Evolutionary conservation across 2,113 vertebrate genomes (phyloP), one percentile per base, ranked within the genome.

Genomic region (Morone chrysops): DNA sequence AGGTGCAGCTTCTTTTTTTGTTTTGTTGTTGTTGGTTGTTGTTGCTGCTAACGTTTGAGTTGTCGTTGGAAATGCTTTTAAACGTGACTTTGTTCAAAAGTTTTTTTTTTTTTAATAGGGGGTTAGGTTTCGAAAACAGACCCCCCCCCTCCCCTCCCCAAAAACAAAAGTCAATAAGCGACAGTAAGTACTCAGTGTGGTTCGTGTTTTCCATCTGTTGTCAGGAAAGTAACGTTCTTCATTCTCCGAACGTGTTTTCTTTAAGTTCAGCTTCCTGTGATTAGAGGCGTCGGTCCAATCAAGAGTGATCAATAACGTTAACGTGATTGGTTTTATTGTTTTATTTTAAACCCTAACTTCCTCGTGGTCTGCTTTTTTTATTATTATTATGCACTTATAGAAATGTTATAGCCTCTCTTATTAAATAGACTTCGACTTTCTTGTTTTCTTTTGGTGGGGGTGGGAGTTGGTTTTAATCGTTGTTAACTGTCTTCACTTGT

Each of bases 351-450:
- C 31, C 31, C 31, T 31, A 8, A 8, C 11, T 6, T 10, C 43
- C 69, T 82, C 66, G 62, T 71, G 89, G 0, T 80, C 40, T 47
- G 75, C 16, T 80, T 43, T 7, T 43, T 31, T 31, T 43, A 2
- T 43, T 43, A 45, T 45, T 83, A 80, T 89, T 54, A 92, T 54
- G 59, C 88, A 41, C 57, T 16, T 14, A 78, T 89, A 88, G 51
- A 61, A 50, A 61, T 47, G 90, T 93, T 89, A 91, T 91, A 91
- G 69, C 72, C 0, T 1, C 6, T 20, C 12, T 31, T 31, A 31
- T 31, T 31, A 31, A 31, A 31, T 31, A 31, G 31, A 31, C 8
- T 3, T 16, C 8, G 41, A 43, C 41, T 7, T 43, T 9, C 6
- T 41, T 41, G 4, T 41, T 41, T 41, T 41, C 8, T 41, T 41